These are phyloP conservation scores for Sigmodon hispidus DNA, from an alignment of 2,113 vertebrate species.

Conservation along the genomic window DNA sequence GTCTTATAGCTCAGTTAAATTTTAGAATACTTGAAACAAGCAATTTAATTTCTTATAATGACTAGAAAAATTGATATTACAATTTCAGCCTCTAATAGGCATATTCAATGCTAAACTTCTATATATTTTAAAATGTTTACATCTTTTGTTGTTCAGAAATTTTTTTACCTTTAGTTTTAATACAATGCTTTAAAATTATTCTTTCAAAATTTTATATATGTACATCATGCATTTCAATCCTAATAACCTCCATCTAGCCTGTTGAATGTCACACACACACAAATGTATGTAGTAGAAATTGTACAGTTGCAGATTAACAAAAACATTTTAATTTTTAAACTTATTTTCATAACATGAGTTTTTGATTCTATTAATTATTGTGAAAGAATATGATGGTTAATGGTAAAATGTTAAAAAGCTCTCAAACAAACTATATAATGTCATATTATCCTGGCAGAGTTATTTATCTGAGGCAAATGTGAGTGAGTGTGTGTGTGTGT, in stretches of 20 bases:
- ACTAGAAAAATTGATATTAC: constrained; percentile 4
- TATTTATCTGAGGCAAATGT: not conserved
- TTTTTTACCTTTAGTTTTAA: not conserved
- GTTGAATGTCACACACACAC: not conserved
- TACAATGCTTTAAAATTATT: not conserved
- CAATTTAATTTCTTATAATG: not conserved
- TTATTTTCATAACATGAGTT: not conserved
- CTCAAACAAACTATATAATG: not conserved
- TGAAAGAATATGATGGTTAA: not conserved
- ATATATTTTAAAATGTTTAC: not conserved
- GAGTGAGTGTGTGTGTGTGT: not conserved
- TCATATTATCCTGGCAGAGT: not conserved
- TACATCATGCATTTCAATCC: not conserved
- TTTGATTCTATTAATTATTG: constrained; percentile 3
- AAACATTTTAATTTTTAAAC: not conserved
- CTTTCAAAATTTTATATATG: not conserved
- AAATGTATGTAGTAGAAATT: not conserved
- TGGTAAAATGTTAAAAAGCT: not conserved
- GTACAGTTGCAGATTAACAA: not conserved
- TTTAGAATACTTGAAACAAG: not conserved
- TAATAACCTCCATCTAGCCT: not conserved
- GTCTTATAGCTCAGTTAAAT: not conserved
- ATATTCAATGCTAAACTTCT: not conserved
- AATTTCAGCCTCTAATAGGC: not conserved
- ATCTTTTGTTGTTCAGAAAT: not conserved